Percentiles rank a stretch among this genome's conserved stretches.
Evolutionary conservation across 2,113 vertebrate species (phyloP).

Genomic region (Caloenas nicobarica): DNA sequence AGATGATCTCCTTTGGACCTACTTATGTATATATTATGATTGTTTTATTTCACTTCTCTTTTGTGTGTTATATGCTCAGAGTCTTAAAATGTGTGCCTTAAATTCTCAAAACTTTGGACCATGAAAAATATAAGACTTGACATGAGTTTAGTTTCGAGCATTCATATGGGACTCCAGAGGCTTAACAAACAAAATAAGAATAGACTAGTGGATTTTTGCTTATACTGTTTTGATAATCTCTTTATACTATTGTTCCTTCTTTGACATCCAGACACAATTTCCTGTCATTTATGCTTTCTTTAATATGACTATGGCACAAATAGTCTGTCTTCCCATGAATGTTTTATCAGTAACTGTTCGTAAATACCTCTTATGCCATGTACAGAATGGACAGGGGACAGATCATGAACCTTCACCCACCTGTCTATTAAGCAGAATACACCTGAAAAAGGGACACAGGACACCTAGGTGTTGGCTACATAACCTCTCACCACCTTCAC

Average conservation of each 20-base stretch:
- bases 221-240: too few species aligned
- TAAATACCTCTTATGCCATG: not conserved
- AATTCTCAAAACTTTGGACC: not conserved
- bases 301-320: not conserved
- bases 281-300: not conserved
- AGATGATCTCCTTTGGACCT: not conserved
- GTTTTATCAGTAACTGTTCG: not conserved
- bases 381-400: not conserved
- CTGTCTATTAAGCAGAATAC: not conserved
- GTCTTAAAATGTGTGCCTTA: not conserved
- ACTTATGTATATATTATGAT: not conserved
- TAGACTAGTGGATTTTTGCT: not conserved
- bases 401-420: not conserved
- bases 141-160: not conserved
- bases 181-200: not conserved
- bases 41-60: not conserved
- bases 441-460: not conserved
- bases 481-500: not conserved
- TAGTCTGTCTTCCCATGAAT: not conserved
- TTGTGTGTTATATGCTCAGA: not conserved
- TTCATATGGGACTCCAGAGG: not conserved
- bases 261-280: too few species aligned
- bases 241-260: too few species aligned
- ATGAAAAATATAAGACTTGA: not conserved
- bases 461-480: not conserved